Evolutionary conservation across 1,140 invertebrate species (phyloP), one percentile per base, ranked within the genome.

Genomic region (Nomia melanderi): DNA sequence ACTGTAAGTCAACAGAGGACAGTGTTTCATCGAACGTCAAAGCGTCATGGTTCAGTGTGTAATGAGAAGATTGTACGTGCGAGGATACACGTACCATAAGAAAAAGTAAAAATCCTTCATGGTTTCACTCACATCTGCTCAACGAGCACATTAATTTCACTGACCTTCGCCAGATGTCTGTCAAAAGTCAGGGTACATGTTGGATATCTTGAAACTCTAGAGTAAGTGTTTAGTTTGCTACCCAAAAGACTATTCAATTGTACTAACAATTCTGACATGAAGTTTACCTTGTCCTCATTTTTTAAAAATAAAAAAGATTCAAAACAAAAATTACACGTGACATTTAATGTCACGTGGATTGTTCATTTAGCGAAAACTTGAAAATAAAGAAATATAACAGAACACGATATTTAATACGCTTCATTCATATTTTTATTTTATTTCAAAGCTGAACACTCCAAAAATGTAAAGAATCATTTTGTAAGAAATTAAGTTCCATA

Each of bases 91-190:
- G 65, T 60, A 59, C n/a, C 41, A 0, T 20, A 29, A 76, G 64
- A 50, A 76, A 17, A 64, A 64, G 23, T 6, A 9, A 31, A 17
- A n/a, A 67, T 8, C 14, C 14, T 60, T n/a, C 17, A 9, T 50
- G 23, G 20, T 9, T 41, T 54, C 72, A 39, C 20, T 59, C 39
- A 5, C 27, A 31, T 20, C 23, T 11, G 17, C 20, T 41, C 5
- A 20, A 59, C 29, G 14, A 29, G 29, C 36, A 56, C 31, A 39
- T 75, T 67, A 44, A 75, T 67, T 75, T 74, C 72, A n/a, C 53
- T n/a, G 63, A 23, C 39, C 64, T 31, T 36, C 53, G 27, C 41
- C 47, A 12, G 6, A 1, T 20, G 17, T n/a, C 41, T 29, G n/a
- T 23, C 17, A 29, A 47, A 39, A 50, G 20, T 47, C 1, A 6